Evolutionary conservation across 2,797 vertebrate species (phyloP).

Genomic region (Epinephelus malabaricus): DNA sequence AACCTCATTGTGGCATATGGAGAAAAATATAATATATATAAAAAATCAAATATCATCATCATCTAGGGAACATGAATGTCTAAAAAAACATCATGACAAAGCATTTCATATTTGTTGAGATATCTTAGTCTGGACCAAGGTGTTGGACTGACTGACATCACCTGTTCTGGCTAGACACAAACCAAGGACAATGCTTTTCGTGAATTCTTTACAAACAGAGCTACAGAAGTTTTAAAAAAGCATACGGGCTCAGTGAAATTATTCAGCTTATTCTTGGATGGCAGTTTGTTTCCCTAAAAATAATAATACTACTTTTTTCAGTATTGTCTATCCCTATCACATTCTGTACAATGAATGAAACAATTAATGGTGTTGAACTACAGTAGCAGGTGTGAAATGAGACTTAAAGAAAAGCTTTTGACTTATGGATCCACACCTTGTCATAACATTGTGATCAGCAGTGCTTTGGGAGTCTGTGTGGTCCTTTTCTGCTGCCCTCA

Average conservation of each 20-base stretch:
- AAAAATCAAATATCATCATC: no score
- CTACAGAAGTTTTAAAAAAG: no score
- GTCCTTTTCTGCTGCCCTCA: conserved; percentile 53
- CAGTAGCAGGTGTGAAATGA: not conserved
- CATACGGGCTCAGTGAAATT: not conserved
- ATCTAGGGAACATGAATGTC: no score
- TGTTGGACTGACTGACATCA: no score
- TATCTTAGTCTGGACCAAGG: not conserved
- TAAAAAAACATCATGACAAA: no score
- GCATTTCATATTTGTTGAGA: not conserved
- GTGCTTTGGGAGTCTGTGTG: conserved; percentile 56
- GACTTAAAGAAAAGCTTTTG: not conserved
- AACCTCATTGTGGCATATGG: no score
- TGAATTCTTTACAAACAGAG: not conserved
- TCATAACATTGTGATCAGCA: conserved; percentile 9
- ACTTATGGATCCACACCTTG: not conserved
- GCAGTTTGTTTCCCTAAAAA: not conserved
- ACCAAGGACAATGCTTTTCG: not conserved
- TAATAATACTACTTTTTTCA: not conserved
- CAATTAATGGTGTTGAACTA: not conserved
- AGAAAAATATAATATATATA: no score
- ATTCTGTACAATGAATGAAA: not conserved
- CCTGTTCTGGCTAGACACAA: no score
- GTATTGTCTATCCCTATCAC: not conserved
- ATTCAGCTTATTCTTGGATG: not conserved